Evolutionary conservation across 2,888 invertebrate genomes (phyloP).

Genomic region (Nesidiocoris tenuis): DNA sequence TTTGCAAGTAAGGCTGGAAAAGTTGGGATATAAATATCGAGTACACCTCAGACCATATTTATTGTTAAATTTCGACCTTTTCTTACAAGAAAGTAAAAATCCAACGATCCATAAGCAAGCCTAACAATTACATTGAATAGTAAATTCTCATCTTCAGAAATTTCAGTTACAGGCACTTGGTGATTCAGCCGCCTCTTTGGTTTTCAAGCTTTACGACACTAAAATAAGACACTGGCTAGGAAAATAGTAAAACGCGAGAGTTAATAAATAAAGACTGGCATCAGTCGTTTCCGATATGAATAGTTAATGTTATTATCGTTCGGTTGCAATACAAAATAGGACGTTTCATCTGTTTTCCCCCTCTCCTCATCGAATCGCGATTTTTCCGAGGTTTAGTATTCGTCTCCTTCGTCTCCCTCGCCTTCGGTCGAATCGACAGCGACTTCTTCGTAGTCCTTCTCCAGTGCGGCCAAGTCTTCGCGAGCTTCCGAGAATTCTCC

Average conservation of each 20-base stretch:
- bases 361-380: too few species aligned
- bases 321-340: not conserved
- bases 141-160: not conserved
- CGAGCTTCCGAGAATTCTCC: constrained; percentile 64
- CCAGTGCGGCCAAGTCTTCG: constrained; percentile 67
- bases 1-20: too few species aligned
- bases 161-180: constrained; percentile 31
- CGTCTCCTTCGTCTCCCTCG: constrained; percentile 76
- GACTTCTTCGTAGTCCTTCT: constrained; percentile 86
- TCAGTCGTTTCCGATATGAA: not conserved
- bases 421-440: constrained; percentile 82
- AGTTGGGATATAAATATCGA: too few species aligned
- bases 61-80: not conserved
- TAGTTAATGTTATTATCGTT: constrained; percentile 4
- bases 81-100: not conserved
- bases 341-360: too few species aligned
- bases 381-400: constrained; percentile 61
- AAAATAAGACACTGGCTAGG: not conserved
- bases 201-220: constrained; percentile 16
- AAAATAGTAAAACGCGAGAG: not conserved
- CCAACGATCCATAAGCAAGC: not conserved
- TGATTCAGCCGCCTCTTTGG: constrained; percentile 39
- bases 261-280: constrained; percentile 7
- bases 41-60: not conserved
- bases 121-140: not conserved